Evolutionary conservation across 2,113 vertebrate genomes (phyloP).

Genomic region (western clawed frog (Xenopus tropicalis)): DNA sequence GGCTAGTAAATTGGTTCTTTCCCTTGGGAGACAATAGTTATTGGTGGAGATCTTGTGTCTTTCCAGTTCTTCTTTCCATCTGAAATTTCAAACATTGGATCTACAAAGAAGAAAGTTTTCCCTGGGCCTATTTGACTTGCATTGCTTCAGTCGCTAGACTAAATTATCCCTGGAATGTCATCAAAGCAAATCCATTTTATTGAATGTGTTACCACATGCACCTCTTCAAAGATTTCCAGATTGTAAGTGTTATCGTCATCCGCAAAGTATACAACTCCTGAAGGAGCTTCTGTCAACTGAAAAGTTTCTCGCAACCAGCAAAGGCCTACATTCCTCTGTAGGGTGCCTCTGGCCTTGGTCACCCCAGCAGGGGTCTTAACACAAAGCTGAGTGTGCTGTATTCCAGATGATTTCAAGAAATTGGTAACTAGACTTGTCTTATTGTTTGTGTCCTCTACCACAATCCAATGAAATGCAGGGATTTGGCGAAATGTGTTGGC

Average conservation of each 20-base stretch:
- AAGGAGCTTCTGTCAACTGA: slow-evolving; percentile 50
- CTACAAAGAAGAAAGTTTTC: no score
- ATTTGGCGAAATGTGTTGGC: slow-evolving; percentile 73
- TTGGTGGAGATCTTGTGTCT: no score
- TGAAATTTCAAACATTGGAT: no score
- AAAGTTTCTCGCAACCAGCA: slow-evolving; percentile 69
- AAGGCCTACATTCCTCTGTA: slow-evolving; percentile 73
- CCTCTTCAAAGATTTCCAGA: slow-evolving; percentile 75
- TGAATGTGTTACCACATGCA: slow-evolving; percentile 31
- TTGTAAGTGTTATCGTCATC: slow-evolving; percentile 80
- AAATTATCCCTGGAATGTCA: no score
- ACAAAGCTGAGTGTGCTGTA: slow-evolving; percentile 69
- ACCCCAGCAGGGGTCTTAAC: slow-evolving; percentile 65
- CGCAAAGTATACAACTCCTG: slow-evolving; percentile 72
- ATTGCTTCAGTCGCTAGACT: no score
- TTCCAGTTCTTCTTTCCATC: no score
- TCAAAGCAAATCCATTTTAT: no score
- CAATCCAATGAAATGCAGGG: slow-evolving; percentile 71
- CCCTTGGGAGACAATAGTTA: no score
- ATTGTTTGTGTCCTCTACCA: slow-evolving; percentile 70
- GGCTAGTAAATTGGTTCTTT: no score
- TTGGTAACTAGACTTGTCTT: slow-evolving; percentile 62
- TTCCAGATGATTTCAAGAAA: slow-evolving; percentile 60
- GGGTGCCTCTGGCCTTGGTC: slow-evolving; percentile 72
- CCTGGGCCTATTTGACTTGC: no score